phyloP scores from a whole-genome alignment of 2,113 vertebrate genomes.

The Ochotona princeps region DNA sequence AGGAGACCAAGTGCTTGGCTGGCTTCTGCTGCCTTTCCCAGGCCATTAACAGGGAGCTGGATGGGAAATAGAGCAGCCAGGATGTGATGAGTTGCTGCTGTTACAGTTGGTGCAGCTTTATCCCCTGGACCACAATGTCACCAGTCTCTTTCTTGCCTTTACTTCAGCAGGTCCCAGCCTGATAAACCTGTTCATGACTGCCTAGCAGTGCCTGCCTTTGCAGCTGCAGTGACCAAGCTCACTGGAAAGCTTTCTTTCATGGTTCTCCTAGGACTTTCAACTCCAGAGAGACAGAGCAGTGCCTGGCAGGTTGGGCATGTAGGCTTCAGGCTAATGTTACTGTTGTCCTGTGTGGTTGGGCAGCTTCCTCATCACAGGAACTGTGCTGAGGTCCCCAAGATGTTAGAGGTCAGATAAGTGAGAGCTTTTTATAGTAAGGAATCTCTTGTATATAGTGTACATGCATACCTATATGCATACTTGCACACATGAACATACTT shows the following conservation, averaged over 20 bases:
- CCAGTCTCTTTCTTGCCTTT: background rate
- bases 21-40: too few relatives aligned
- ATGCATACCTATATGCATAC: too few relatives aligned
- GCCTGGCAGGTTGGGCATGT: background rate
- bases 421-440: background rate
- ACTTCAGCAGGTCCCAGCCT: background rate
- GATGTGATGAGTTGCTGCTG: too few relatives aligned
- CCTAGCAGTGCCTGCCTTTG: background rate
- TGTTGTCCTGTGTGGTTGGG: background rate
- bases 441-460: too few relatives aligned
- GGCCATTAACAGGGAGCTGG: too few relatives aligned
- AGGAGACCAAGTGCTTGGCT: too few relatives aligned
- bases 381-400: background rate
- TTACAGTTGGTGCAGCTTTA: too few relatives aligned
- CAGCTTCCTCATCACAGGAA: background rate
- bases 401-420: background rate
- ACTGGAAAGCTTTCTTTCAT: background rate
- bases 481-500: too few relatives aligned
- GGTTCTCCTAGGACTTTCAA: background rate
- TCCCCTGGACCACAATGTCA: too few relatives aligned
- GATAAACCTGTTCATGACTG: background rate
- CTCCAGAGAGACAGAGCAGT: background rate
- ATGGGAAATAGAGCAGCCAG: too few relatives aligned
- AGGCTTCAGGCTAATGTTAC: background rate
- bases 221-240: background rate